Evolutionary conservation across 2,797 vertebrate genomes (phyloP), one percentile per base, ranked within the genome.

Genomic region (Buphagus erythrorhynchus): DNA sequence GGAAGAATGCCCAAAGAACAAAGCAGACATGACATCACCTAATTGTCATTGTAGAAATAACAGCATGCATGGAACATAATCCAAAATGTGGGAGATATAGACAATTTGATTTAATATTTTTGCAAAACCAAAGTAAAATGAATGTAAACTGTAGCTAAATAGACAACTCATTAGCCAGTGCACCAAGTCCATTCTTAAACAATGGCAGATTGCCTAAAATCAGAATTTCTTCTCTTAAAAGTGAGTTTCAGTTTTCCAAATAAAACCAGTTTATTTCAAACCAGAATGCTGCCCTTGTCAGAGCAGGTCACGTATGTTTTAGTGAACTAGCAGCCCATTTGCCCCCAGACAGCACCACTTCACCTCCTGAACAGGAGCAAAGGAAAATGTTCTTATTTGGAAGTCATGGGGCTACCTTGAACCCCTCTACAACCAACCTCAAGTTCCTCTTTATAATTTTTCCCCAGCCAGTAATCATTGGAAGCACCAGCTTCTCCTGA

Each of bases 11-110:
- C 58, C 65, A 80, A 93, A 68, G 85, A 80, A 94, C 73, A 86
- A 94, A 93, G 91, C 20, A 95, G 85, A 91, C 62, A 88, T 90
- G 93, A 94, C 76, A 66, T 94, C 90, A 91, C 54, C 29, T 62
- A 94, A 72, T 40, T 95, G 66, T 62, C 90, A 38, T 14, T 72
- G 49, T 72, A 75, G 90, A 86, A 95, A 78, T 84, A 89, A 75
- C 58, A 84, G 16, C 16, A 57, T 19, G 29, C 20, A 63, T 38
- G 17, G 55, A 95, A 49, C 28, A 18, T 86, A 93, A 90, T 62
- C 68, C 82, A 95, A 58, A 63, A 73, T 2, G 3, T 94, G 67
- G 42, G 29, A 82, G 61, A 96, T 77, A 75, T 5, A 40, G 54
- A 62, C 51, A 72, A 72, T 81, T 88, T 84, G 73, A 86, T 71